Evolutionary conservation across 2,888 invertebrate species (phyloP), one percentile per base, ranked within the genome.

Genomic region (Rhaphigaster nebulosa): DNA sequence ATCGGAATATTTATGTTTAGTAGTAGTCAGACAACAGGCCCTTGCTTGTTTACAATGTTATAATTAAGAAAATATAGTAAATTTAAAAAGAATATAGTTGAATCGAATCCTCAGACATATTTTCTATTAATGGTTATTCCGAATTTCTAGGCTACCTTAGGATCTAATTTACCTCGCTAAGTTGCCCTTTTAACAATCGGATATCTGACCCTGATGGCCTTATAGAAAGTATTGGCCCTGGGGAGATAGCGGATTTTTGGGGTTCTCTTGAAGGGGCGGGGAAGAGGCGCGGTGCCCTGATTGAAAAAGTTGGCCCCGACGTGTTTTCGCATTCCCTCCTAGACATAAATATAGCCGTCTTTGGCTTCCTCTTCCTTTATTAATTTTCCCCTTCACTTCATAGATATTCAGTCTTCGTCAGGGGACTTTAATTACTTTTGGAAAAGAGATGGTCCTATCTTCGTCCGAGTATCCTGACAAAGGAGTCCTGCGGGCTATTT

Each of bases 341-440:
- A 80, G 80, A 45, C 80, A 80, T 80, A 80, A 80, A 80, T 80
- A 80, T 41, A 41, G 80, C 80, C 41, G 23, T 26, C 80, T 80
- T 45, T 45, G 80, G 80, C 23, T 60, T 38, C 41, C 80, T 41
- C 80, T 80, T 80, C 80, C 41, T 80, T 80, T 80, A 80, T 80
- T 80, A 80, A 80, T 80, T 80, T 80, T 80, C 41, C 80, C 41
- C 80, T 38, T 41, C 80, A 80, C 80, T 80, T 80, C 26, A 80
- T 80, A 80, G 80, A 80, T 80, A 80, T 80, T 80, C 80, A 80
- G 38, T 45, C 80, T 80, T 80, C 80, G 80, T 80, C 80, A 80
- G 41, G 26, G 41, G 80, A 34, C 41, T 80, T 80, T 80, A 80
- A 80, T 80, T 80, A 80, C 80, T 45, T 80, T 41, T 6, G 80